phyloP scores from a whole-genome alignment of 2,888 invertebrate genomes.

The Lycophotia porphyrea region DNA sequence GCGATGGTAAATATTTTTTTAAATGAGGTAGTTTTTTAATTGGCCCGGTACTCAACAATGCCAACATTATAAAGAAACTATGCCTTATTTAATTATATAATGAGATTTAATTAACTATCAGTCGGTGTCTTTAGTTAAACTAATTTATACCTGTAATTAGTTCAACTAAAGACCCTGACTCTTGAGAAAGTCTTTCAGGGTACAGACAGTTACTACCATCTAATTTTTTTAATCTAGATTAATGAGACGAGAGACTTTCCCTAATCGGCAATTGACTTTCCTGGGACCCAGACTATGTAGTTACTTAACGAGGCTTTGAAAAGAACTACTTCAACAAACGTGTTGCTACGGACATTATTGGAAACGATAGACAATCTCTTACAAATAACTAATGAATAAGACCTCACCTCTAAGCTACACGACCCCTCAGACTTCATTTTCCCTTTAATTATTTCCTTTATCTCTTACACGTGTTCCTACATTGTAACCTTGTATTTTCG shows the following conservation, averaged over 20 bases:
- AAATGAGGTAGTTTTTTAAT: no score
- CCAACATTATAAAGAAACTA: no score
- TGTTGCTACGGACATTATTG: not conserved
- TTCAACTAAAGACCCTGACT: no score
- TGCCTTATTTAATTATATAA: no score
- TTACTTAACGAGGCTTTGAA: not conserved
- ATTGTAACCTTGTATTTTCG: slow-evolving; percentile 6
- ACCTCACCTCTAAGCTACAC: not conserved
- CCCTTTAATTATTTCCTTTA: slow-evolving; percentile 16
- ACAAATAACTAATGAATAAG: not conserved
- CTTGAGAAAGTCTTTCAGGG: no score
- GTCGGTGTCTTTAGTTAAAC: no score
- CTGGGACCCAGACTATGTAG: no score
- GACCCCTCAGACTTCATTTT: not conserved
- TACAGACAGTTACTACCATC: no score
- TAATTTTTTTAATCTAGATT: not conserved
- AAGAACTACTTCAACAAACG: not conserved
- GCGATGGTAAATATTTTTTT: no score
- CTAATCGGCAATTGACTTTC: not conserved
- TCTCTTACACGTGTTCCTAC: slow-evolving; percentile 21
- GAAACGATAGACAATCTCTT: not conserved
- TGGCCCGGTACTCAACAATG: no score
- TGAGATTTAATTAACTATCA: no score
- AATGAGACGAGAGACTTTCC: not conserved
- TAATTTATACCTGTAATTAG: no score